These are phyloP conservation scores for Mesocricetus auratus DNA, from an alignment of 2,113 vertebrate genomes.

Conservation along the genomic window DNA sequence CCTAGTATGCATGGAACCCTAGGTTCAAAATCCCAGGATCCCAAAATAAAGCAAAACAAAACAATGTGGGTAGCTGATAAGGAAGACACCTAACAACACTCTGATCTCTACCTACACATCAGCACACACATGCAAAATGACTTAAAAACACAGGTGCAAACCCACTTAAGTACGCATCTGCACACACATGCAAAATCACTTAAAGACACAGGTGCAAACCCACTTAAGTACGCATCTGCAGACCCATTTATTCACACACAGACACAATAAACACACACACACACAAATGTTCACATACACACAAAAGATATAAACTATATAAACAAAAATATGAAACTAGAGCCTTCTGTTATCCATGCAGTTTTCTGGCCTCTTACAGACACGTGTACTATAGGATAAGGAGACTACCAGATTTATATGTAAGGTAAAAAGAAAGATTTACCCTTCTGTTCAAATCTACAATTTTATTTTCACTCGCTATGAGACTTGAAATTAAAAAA, in stretches of 20 bases:
- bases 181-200: not conserved
- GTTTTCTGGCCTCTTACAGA: not conserved
- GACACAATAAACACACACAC: not conserved
- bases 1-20: not conserved
- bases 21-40: not conserved
- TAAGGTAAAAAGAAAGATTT: slow-evolving; percentile 44
- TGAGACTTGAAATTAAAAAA: slow-evolving; percentile 13
- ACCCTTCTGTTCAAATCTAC: slow-evolving; percentile 42
- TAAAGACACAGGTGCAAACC: not conserved
- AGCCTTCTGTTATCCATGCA: not conserved
- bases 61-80: not conserved
- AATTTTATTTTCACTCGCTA: slow-evolving; percentile 37
- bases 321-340: not conserved
- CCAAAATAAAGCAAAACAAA: not conserved
- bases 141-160: not conserved
- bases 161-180: no score
- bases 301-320: not conserved
- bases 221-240: not conserved
- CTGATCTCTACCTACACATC: not conserved
- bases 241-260: not conserved
- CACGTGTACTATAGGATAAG: not conserved
- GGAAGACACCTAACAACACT: not conserved
- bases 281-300: not conserved
- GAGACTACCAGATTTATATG: not conserved
- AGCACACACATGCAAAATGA: no score